A percentile compares a stretch with the other conserved stretches of the same genome.
phyloP scores from a whole-genome alignment of 2,113 vertebrate genomes.

The Chlamydotis undulata region DNA sequence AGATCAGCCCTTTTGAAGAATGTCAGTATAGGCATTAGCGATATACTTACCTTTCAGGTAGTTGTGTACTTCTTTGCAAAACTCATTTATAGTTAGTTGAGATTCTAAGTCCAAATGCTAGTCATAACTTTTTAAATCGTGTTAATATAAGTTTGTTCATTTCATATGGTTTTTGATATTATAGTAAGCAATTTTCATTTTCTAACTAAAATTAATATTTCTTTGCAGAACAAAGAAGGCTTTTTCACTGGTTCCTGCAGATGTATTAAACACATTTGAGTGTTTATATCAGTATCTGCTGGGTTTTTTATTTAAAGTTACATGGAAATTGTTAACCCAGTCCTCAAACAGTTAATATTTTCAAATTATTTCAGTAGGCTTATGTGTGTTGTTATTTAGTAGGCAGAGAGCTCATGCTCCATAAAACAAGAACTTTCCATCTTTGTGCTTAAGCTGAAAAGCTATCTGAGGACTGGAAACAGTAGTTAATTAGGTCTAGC shows the following conservation, averaged over 20 bases:
- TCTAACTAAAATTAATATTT: background rate
- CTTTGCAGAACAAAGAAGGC: background rate
- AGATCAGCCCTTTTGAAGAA: background rate
- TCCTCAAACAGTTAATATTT: background rate
- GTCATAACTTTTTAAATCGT: background rate
- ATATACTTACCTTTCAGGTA: background rate
- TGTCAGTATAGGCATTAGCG: background rate
- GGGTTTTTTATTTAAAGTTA: background rate
- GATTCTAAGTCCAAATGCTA: background rate
- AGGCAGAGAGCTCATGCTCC: background rate
- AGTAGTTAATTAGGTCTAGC: background rate
- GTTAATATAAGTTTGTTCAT: background rate
- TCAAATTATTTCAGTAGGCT: background rate
- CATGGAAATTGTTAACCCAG: background rate
- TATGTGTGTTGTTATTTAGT: background rate
- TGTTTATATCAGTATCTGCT: background rate
- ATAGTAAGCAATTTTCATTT: background rate
- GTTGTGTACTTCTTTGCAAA: background rate
- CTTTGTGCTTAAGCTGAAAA: background rate
- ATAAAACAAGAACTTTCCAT: background rate
- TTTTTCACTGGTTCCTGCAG: background rate
- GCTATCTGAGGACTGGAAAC: background rate
- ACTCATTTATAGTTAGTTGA: background rate
- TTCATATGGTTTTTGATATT: background rate
- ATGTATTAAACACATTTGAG: background rate